These are phyloP conservation scores for Drosophila meridionalis DNA, from an alignment of 2,888 invertebrate species.

Conservation along the genomic window DNA sequence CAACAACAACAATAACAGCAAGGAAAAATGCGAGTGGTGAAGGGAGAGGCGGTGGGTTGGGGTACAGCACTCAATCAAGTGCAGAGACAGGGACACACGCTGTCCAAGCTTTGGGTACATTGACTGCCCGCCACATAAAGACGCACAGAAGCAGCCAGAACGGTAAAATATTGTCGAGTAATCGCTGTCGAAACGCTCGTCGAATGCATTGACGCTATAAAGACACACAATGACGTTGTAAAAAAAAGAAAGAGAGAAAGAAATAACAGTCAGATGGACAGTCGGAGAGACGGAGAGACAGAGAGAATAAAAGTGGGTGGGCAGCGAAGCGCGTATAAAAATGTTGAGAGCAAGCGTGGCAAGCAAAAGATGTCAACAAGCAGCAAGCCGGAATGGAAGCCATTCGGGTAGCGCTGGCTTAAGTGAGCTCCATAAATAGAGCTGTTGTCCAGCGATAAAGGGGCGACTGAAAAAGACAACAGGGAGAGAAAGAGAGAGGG, in stretches of 20 bases:
- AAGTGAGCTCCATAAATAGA: conserved; percentile 46
- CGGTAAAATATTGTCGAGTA: conserved; percentile 82
- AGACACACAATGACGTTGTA: conserved; percentile 63
- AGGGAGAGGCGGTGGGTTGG: not conserved
- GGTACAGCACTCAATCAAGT: conserved; percentile 70
- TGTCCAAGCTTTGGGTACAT: conserved; percentile 42
- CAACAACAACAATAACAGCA: conserved; percentile 36
- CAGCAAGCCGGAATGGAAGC: conserved; percentile 27
- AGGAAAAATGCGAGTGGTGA: not conserved
- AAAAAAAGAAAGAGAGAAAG: conserved; percentile 22
- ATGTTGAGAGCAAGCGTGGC: not conserved
- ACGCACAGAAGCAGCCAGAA: conserved; percentile 37
- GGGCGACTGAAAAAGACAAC: not conserved
- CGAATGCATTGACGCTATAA: conserved; percentile 61
- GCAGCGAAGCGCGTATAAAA: conserved; percentile 5
- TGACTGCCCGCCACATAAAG: conserved; percentile 54
- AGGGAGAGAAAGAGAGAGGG: too few species aligned
- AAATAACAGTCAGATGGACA: conserved; percentile 1
- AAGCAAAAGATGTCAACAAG: conserved; percentile 46
- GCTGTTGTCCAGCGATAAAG: conserved; percentile 9
- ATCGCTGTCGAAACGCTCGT: conserved; percentile 70
- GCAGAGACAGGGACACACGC: conserved; percentile 49
- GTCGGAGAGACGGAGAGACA: not conserved
- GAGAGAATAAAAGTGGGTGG: conserved; percentile 6
- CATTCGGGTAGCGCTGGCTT: conserved; percentile 25